phyloP scores from a whole-genome alignment of 1,140 invertebrate genomes.

The Saccostrea glomerata region DNA sequence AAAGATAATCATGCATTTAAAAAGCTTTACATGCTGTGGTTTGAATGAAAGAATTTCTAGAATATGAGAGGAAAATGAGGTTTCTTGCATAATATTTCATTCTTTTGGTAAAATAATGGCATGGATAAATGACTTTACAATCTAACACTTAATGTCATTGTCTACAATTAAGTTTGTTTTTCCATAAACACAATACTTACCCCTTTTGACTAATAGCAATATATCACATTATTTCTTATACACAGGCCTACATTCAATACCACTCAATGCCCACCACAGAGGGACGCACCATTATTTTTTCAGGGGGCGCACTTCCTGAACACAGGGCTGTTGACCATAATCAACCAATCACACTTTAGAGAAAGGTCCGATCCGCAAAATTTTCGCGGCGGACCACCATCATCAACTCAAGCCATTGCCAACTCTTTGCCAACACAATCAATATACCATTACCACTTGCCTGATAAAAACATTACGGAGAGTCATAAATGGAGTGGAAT shows the following conservation, averaged over 20 bases:
- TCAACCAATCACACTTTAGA: slow-evolving; percentile 56
- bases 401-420: slow-evolving; percentile 48
- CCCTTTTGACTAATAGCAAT: slow-evolving; percentile 8
- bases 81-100: not conserved
- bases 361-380: slow-evolving; percentile 43
- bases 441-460: slow-evolving; percentile 59
- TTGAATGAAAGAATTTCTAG: not conserved
- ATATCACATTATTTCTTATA: slow-evolving; percentile 40
- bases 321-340: slow-evolving; percentile 50
- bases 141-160: not conserved
- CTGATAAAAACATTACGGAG: slow-evolving; percentile 55
- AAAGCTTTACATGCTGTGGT: slow-evolving; percentile 10
- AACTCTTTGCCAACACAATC: slow-evolving; percentile 49
- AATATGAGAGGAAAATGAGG: not conserved
- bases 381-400: slow-evolving; percentile 45
- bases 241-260: slow-evolving; percentile 29
- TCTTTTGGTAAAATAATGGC: not conserved
- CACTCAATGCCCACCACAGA: slow-evolving; percentile 38
- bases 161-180: slow-evolving; percentile 31
- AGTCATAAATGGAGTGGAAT: slow-evolving; percentile 16
- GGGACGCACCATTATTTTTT: slow-evolving; percentile 44
- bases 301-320: slow-evolving; percentile 43
- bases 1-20: slow-evolving; percentile 3
- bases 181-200: slow-evolving; percentile 47
- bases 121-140: not conserved